phyloP scores from a whole-genome alignment of 2,113 vertebrate genomes.

The Caranx ignobilis region DNA sequence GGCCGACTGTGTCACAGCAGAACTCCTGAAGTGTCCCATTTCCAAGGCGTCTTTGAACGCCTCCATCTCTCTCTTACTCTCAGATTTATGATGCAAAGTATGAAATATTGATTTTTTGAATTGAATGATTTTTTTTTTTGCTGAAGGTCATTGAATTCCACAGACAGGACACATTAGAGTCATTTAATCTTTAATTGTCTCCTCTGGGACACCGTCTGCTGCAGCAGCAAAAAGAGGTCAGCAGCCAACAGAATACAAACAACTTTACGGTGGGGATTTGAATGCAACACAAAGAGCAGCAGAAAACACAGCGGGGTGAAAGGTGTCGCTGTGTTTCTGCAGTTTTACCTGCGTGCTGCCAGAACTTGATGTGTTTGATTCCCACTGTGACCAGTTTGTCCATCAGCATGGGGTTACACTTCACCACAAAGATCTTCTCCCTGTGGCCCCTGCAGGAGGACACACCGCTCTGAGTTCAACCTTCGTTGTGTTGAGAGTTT shows the following conservation, averaged over 20 bases:
- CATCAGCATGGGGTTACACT: conserved; percentile 91
- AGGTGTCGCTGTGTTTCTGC: not conserved
- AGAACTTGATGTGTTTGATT: conserved; percentile 97
- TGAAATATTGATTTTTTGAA: too few relatives aligned
- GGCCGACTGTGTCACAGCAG: too few relatives aligned
- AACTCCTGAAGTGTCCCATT: too few relatives aligned
- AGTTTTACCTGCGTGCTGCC: conserved; percentile 92
- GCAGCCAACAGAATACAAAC: not conserved
- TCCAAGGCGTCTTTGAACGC: too few relatives aligned
- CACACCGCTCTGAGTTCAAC: not conserved
- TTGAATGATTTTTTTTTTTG: not conserved
- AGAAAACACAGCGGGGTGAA: too few relatives aligned
- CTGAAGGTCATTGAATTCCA: not conserved
- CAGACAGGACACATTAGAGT: not conserved
- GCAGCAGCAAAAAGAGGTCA: conserved; percentile 5
- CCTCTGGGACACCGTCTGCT: not conserved
- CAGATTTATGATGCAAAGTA: too few relatives aligned
- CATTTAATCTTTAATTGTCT: not conserved
- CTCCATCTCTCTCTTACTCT: too few relatives aligned
- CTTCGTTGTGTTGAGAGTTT: too few relatives aligned
- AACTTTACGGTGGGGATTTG: not conserved
- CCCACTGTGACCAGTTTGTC: conserved; percentile 96
- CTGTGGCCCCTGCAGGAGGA: conserved; percentile 89
- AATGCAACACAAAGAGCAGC: not conserved
- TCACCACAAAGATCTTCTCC: conserved; percentile 97